Base-by-base conservation (phyloP, 2,797 vertebrate species). In the Amblyopsis hoosieri region DNA sequence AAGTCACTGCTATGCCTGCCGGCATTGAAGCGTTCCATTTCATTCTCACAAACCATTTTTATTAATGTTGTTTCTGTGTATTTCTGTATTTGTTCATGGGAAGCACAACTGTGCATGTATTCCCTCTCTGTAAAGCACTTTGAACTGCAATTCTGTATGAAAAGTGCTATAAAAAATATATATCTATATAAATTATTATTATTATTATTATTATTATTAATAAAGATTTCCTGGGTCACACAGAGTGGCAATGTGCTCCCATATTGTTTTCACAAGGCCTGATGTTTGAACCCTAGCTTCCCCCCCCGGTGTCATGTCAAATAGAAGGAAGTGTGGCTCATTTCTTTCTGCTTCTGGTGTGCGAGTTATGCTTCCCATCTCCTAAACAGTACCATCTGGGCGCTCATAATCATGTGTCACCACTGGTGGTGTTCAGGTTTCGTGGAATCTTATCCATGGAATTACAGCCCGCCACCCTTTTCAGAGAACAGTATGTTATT, bases 221-320 rank as follows among this genome's bases (percentile, higher is more conserved):
- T n/a, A 14, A 8, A 23, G 13, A 53, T 51, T 23, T 15, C 15
- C 13, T 64, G 51, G 57, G 45, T 66, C 69, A 7, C 57, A 72
- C 53, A 42, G 23, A 46, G 45, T 37, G 48, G 17, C 29, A 60
- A 62, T 51, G 23, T 68, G 52, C 56, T 57, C 54, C 54, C 1
- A 33, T 53, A 29, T 55, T 75, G 75, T 76, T 76, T 74, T 79
- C 64, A 62, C 76, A 79, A 83, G 80, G 79, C 54, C 11, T 2
- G 9, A 6, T 23, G 62, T 42, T 46, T 3, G 69, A 73, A 37
- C 57, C 52, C 45, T 49, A 56, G 49, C 61, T 81, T 86, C 83
- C 74, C 13, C 60, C 76, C 45, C 57, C 23, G 23, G 23, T 23
- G 23, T 23, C 3, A 23, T 23, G 23, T 23, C 23, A 23, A 23